Conservation (phyloP, 2,113 vertebrate species). For the Seriola aureovittata region DNA sequence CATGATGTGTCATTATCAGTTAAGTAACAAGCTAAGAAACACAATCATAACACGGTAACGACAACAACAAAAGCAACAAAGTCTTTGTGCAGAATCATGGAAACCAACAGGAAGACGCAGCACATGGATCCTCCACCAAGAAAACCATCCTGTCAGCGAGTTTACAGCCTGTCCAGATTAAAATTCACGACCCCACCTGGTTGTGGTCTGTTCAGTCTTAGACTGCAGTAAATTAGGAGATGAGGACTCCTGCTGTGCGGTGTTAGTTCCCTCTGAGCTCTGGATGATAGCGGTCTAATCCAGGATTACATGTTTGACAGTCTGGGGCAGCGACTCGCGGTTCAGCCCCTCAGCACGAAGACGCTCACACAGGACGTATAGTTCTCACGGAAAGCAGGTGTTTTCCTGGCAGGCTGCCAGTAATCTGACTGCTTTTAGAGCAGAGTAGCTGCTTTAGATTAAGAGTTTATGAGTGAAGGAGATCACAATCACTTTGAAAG, state of each 20-base stretch:
- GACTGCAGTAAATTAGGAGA: conserved; percentile 55
- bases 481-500: conserved; percentile 24
- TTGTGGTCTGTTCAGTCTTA: conserved; percentile 12
- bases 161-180: background rate
- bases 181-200: conserved; percentile 1
- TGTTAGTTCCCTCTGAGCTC: conserved; percentile 37
- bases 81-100: too few relatives aligned
- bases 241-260: conserved; percentile 40
- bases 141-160: too few relatives aligned
- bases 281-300: conserved; percentile 57
- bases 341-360: background rate
- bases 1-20: background rate
- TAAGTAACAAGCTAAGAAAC: background rate
- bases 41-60: background rate
- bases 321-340: conserved; percentile 2
- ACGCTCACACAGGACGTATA: background rate
- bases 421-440: conserved; percentile 10
- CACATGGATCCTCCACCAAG: background rate
- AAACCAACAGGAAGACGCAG: background rate
- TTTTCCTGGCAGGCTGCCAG: background rate
- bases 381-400: background rate
- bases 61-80: background rate
- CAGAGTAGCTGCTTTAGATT: conserved; percentile 17
- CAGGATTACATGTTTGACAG: conserved; percentile 60
- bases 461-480: conserved; percentile 20